Percentiles rank a stretch among this genome's conserved stretches.
Conservation (phyloP, 2,888 invertebrate species). For the Xylocampa areola region DNA sequence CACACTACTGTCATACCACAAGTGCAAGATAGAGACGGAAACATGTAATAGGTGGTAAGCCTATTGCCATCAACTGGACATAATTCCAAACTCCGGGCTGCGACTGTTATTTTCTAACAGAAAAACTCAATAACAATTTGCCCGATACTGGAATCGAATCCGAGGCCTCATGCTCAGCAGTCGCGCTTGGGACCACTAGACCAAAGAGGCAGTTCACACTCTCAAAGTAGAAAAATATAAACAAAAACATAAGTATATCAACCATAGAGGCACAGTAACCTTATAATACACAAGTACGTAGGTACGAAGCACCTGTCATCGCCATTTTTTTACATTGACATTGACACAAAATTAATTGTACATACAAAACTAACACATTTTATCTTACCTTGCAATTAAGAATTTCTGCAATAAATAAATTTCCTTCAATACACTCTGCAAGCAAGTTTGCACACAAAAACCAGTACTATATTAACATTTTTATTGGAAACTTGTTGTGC, state of each 20-base stretch:
- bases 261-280: neutral
- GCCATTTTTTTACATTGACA: neutral
- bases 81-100: no score
- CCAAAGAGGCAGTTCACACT: no score
- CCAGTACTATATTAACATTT: slow-evolving; percentile 56
- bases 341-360: slow-evolving; percentile 32
- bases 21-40: no score
- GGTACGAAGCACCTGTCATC: slow-evolving; percentile 11
- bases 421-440: slow-evolving; percentile 40
- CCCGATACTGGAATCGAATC: no score
- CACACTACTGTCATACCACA: no score
- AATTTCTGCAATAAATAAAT: slow-evolving; percentile 49
- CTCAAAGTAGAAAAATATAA: no score
- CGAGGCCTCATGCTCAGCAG: no score
- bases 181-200: no score
- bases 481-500: slow-evolving; percentile 58
- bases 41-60: no score
- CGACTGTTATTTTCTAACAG: no score
- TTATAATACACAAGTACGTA: neutral
- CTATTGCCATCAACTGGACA: no score
- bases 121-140: no score
- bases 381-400: slow-evolving; percentile 46
- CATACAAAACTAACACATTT: slow-evolving; percentile 37
- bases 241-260: neutral
- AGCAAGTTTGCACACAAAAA: slow-evolving; percentile 44